A percentile compares a stretch with the other conserved stretches of the same genome.
phyloP scores from a whole-genome alignment of 1,140 invertebrate genomes.

The Glomeris maerens region DNA sequence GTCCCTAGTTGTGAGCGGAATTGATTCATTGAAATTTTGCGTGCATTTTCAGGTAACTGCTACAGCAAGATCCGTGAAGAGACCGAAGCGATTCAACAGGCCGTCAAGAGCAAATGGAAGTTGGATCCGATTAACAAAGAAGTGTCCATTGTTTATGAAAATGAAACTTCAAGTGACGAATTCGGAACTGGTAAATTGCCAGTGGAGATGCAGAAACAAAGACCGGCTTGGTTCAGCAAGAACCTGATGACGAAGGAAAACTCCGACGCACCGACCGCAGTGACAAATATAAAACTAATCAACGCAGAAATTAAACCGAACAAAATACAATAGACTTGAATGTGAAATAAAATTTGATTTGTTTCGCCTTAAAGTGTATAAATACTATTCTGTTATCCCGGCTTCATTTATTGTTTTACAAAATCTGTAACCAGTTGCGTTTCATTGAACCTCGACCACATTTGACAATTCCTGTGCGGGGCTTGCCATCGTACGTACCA shows the following conservation, averaged over 20 bases:
- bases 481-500: conserved; percentile 71
- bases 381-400: not conserved
- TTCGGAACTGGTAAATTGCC: conserved; percentile 43
- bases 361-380: not conserved
- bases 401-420: not conserved
- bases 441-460: not conserved
- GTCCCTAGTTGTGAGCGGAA: not conserved
- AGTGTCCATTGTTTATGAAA: conserved; percentile 66
- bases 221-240: conserved; percentile 62
- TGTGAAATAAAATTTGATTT: not conserved
- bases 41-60: conserved; percentile 45
- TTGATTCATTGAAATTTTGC: not conserved
- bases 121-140: conserved; percentile 61
- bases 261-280: conserved; percentile 27
- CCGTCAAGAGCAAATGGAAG: conserved; percentile 52
- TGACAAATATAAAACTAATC: conserved; percentile 14
- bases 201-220: conserved; percentile 53
- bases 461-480: not conserved
- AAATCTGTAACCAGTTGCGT: not conserved
- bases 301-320: not conserved
- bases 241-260: conserved; percentile 58
- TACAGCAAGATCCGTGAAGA: conserved; percentile 64
- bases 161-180: conserved; percentile 43
- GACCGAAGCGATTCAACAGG: conserved; percentile 57
- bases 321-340: not conserved